phyloP scores from a whole-genome alignment of 2,888 invertebrate species.

The Cinara cedri region DNA sequence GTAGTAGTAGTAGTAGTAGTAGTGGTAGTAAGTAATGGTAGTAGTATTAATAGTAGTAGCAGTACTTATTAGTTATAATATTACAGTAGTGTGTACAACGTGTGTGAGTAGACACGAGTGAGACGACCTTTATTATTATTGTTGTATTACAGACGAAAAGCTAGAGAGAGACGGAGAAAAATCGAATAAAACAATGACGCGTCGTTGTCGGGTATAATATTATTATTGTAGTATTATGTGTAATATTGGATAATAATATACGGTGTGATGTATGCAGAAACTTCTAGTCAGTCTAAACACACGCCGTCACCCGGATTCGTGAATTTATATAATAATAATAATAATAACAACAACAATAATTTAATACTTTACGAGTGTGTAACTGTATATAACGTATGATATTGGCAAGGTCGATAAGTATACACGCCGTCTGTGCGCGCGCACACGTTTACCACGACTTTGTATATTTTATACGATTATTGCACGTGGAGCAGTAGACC shows the following conservation, averaged over 20 bases:
- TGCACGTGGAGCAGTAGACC: background rate
- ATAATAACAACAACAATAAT: too few relatives aligned
- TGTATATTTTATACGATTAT: background rate
- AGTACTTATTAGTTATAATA: background rate
- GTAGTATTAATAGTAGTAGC: background rate
- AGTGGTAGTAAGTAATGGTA: background rate
- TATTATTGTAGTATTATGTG: too few relatives aligned
- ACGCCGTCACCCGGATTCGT: too few relatives aligned
- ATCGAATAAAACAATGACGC: constrained; percentile 39
- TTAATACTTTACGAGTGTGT: background rate
- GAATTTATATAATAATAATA: background rate
- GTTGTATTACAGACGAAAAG: background rate
- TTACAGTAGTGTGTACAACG: background rate
- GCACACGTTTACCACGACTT: background rate
- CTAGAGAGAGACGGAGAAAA: background rate
- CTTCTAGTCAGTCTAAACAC: too few relatives aligned
- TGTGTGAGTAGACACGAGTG: background rate
- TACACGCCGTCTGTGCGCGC: background rate
- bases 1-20: background rate
- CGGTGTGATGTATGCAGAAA: too few relatives aligned
- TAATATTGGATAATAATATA: too few relatives aligned
- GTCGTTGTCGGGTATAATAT: constrained; percentile 31
- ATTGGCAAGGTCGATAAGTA: background rate
- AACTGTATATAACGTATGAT: background rate
- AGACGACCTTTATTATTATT: background rate